Conservation (phyloP, 2,113 vertebrate genomes). For the Pseudorasbora parva region DNA sequence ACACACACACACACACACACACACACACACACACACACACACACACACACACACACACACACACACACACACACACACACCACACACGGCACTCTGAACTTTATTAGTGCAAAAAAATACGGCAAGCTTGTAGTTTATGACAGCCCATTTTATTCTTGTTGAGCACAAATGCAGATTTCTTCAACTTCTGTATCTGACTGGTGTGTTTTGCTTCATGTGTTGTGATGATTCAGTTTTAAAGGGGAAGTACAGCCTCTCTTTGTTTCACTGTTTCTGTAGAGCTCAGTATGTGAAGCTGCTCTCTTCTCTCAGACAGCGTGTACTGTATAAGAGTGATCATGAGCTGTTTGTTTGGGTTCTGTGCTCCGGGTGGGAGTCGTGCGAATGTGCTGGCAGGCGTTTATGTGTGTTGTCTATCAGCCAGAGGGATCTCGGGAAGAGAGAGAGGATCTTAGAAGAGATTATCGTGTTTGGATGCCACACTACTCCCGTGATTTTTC, state of each 20-base stretch:
- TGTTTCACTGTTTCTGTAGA: neutral
- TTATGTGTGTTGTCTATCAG: slow-evolving; percentile 35
- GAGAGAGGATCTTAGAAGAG: slow-evolving; percentile 13
- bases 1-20: slow-evolving; percentile 16
- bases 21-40: slow-evolving; percentile 27
- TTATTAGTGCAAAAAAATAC: too few relatives aligned
- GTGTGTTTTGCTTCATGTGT: neutral
- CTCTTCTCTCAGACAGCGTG: neutral
- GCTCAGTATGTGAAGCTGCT: neutral
- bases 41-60: slow-evolving; percentile 26
- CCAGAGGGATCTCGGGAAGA: slow-evolving; percentile 6
- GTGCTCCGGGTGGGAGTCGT: slow-evolving; percentile 18
- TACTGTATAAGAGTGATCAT: neutral
- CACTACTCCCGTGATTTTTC: neutral
- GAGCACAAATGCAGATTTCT: neutral
- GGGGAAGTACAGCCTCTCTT: neutral
- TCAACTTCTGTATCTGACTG: neutral
- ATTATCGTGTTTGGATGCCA: slow-evolving; percentile 29
- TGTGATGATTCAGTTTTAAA: neutral
- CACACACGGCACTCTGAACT: too few relatives aligned
- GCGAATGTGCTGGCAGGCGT: slow-evolving; percentile 14
- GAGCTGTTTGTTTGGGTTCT: slow-evolving; percentile 38
- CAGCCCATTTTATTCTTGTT: neutral
- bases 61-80: too few relatives aligned
- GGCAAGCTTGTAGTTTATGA: too few relatives aligned